Evolutionary conservation across 2,888 invertebrate species (phyloP), one percentile per base, ranked within the genome.

Genomic region (Noctuana brunneofusca): DNA sequence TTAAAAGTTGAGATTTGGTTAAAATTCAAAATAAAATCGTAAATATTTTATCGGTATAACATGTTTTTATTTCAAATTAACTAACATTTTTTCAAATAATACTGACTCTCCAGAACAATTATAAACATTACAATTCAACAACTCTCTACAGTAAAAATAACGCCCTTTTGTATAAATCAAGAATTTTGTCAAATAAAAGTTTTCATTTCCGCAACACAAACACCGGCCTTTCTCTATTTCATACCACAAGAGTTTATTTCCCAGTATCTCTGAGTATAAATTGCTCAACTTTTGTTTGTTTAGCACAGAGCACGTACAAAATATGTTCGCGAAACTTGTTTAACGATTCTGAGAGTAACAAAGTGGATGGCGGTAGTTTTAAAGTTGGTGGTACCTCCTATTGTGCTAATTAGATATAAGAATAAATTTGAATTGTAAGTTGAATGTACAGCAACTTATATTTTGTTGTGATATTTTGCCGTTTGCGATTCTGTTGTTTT

Each of bases 171-270:
- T 27, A 27, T 27, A 27, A 27, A 8, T 27, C 27, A 27, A 8
- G 8, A 2, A 4, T 27, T 27, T 27, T 27, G 27, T 27, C 27
- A 2, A 27, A 27, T 27, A 8, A 8, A 35, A 35, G n/a, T 5
- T 35, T 35, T 35, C 35, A 35, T 35, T 35, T 35, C n/a, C 3
- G 35, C 35, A 35, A 35, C n/a, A 35, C 35, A 35, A 35, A 35
- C 32, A 12, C 12, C 32, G 8, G 6, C 9, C 32, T 52, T 52
- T 8, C 32, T 52, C 52, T 35, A 52, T 52, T 35, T 32, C 52
- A 35, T 18, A 32, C 52, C 52, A 6, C 32, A 20, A 52, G 32
- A n/a, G 38, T 52, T 32, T 52, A 32, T 52, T 52, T 32, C 20
- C 38, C 38, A 38, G 38, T 14, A 41, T 41, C 41, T 41, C 41